Base-by-base conservation (phyloP, 1,140 invertebrate genomes). In the Drosophila ogumai region DNA sequence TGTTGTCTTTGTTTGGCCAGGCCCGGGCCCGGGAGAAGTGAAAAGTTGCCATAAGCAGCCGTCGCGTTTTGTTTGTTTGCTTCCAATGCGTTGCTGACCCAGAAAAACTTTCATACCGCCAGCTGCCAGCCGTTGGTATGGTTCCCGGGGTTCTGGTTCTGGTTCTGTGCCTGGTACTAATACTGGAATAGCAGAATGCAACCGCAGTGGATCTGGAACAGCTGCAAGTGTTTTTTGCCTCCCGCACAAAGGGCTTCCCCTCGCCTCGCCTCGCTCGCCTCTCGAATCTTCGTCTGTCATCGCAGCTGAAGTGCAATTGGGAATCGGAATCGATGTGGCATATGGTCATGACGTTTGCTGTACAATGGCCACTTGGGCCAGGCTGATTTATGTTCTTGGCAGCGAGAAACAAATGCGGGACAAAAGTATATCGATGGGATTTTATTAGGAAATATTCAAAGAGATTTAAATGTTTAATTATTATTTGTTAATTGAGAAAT, bases 51-150 rank as follows among this genome's bases (percentile, higher is more conserved):
- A 77, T 77, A 67, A 76, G 56, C 61, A 76, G 73, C 65, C 22
- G 22, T 22, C 22, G 22, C 41, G 61, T 61, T 74, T 75, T 64
- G 65, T 52, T 47, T 76, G 66, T 82, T 85, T 74, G 74, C 67
- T 82, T 90, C 88, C 82, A 82, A 76, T 91, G 90, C 90, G 79
- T 91, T 71, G 81, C 59, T 91, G 90, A 91, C 90, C 90, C 90
- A 91, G 90, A 91, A 91, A 91, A 91, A 90, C 84, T 91, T 90
- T 84, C 82, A 65, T 82, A 63, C 67, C 32, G 52, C 52, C 82
- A 75, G 78, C 79, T 73, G 79, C 32, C 34, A 44, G 47, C 22
- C 3, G n/a, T 32, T 38, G 31, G 68, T 54, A 41, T n/a, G 66
- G 41, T 32, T 52, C 60, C 64, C 28, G 17, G 15, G 61, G 19